Evolutionary conservation across 2,797 vertebrate species (phyloP).

Genomic region (Craterocephalus amniculus): DNA sequence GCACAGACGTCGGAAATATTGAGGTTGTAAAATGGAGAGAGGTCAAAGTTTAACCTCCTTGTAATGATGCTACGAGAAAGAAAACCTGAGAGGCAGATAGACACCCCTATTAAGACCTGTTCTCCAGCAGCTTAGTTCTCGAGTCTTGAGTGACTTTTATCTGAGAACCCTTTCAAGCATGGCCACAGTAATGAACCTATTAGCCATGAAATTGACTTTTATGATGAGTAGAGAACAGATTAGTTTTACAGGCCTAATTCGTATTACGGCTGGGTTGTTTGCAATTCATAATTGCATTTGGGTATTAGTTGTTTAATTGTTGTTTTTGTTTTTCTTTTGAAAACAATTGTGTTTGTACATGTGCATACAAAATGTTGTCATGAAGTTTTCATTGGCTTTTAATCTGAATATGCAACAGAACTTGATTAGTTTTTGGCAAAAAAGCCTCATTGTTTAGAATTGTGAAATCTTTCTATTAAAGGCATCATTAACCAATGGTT

Average conservation of each 20-base stretch:
- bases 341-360: conserved; percentile 41
- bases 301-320: conserved; percentile 35
- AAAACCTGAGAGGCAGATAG: conserved; percentile 38
- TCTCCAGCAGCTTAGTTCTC: conserved; percentile 63
- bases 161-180: conserved; percentile 71
- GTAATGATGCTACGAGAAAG: conserved; percentile 48
- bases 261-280: conserved; percentile 71
- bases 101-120: conserved; percentile 65
- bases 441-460: not conserved
- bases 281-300: conserved; percentile 69
- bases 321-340: conserved; percentile 13
- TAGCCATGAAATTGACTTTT: conserved; percentile 87
- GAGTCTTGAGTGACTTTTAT: conserved; percentile 79
- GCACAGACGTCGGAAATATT: conserved; percentile 19
- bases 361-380: conserved; percentile 13
- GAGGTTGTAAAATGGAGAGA: conserved; percentile 16
- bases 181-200: conserved; percentile 83
- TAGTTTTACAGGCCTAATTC: conserved; percentile 58
- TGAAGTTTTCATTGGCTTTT: conserved; percentile 41
- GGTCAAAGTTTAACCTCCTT: conserved; percentile 49
- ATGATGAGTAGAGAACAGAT: conserved; percentile 69
- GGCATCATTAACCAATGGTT: too few species aligned
- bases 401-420: conserved; percentile 28
- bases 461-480: not conserved
- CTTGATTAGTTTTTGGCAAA: conserved; percentile 12